Evolutionary conservation across 2,113 vertebrate species (phyloP).

Genomic region (Emydura subglobosa): DNA sequence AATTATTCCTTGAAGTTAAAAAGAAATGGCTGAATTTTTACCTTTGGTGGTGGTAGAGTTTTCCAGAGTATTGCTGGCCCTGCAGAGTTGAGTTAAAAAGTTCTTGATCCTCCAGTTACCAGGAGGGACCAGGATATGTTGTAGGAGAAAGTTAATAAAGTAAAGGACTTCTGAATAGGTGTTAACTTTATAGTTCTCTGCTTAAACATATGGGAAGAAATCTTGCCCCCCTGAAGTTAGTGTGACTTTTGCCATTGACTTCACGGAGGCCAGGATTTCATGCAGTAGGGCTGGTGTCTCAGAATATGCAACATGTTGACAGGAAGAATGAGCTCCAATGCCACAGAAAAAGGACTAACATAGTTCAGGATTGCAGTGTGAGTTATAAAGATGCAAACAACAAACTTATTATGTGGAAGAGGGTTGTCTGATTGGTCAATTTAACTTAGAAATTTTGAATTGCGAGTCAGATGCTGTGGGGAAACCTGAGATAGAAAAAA

Average conservation of each 20-base stretch:
- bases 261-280: not conserved
- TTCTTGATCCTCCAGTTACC: not conserved
- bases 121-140: not conserved
- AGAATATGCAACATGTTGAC: not conserved
- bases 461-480: not conserved
- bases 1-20: not conserved
- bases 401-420: fast-evolving
- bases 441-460: not conserved
- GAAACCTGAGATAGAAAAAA: not conserved
- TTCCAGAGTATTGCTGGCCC: not conserved
- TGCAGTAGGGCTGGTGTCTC: not conserved
- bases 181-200: not conserved
- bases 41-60: not conserved
- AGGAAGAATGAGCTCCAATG: not conserved
- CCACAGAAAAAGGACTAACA: not conserved
- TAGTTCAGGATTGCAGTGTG: not conserved
- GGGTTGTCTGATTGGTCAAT: not conserved
- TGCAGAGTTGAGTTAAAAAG: not conserved
- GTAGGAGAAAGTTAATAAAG: not conserved
- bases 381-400: not conserved
- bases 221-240: not conserved
- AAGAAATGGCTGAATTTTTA: not conserved
- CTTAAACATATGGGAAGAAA: not conserved
- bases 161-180: not conserved
- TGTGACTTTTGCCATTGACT: too few relatives aligned